Base-by-base conservation (phyloP, 92 coral and sea anemone species). In the Epizoanthus fatuus region DNA sequence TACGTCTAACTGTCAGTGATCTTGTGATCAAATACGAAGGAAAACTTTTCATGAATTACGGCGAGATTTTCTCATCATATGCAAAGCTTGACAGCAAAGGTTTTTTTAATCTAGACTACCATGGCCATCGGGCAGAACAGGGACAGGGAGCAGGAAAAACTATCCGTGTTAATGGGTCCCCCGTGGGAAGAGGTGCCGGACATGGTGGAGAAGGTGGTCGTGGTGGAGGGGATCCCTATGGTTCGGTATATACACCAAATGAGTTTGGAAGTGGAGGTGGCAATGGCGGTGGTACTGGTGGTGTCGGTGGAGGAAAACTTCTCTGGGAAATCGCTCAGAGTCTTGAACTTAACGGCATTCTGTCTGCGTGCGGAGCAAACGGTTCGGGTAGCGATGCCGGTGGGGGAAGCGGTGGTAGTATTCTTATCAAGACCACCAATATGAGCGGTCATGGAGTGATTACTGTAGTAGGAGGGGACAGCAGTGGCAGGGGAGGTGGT, bases 341-440 rank as follows among this genome's bases (percentile, higher is more conserved):
- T 14, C 87, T 91, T 8, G 86, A 87, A 84, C 77, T 91, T 3
- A 84, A 91, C 37, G 92, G 94, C 14, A 37, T 87, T 42, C 75
- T 91, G 38, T 76, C 76, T 47, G 94, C 94, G 37, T 74, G 90
- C 16, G 94, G 94, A 12, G 65, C 69, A 15, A 62, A 91, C 66
- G 94, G 94, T 19, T 17, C 55, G 32, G 89, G 92, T 12, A 32
- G 20, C 4, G 51, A 69, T 54, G 91, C 94, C 3, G 94, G 94
- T 7, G 94, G 94, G 19, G 94, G 94, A 12, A 91, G 94, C 35
- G 94, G 94, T 12, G 94, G 94, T 22, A 91, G 94, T 58, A 84
- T 91, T 7, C 29, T 91, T 2, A 87, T 91, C 29, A 88, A 87
- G 47, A 83, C 92, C 10, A 91, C 94, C 1, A 91, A 91, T 56